These are phyloP conservation scores for Osmerus mordax DNA, from an alignment of 2,113 vertebrate genomes.

Conservation along the genomic window DNA sequence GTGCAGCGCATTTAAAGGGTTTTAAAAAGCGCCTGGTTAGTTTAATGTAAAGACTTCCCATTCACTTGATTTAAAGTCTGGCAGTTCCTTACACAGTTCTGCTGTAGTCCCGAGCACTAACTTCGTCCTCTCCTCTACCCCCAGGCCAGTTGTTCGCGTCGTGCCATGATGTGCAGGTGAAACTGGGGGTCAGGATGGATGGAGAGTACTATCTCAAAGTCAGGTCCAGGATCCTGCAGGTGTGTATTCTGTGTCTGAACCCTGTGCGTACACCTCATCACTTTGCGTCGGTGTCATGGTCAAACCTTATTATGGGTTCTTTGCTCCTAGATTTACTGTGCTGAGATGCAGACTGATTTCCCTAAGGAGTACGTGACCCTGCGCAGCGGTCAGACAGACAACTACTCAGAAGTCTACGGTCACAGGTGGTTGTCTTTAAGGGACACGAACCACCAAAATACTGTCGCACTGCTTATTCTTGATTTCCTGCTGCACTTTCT, in stretches of 20 bases:
- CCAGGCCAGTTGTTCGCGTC: slow-evolving; percentile 81
- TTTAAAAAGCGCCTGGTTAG: no score
- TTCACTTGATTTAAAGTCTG: no score
- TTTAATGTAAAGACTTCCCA: no score
- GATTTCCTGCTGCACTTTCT: no score
- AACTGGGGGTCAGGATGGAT: slow-evolving; percentile 77
- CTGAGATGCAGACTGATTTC: slow-evolving; percentile 81
- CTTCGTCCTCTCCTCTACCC: slow-evolving; percentile 31
- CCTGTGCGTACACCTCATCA: slow-evolving; percentile 14
- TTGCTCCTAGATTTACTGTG: slow-evolving; percentile 83
- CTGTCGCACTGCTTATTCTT: not conserved
- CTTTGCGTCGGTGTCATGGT: slow-evolving; percentile 1
- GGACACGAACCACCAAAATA: not conserved
- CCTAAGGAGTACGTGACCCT: slow-evolving; percentile 90
- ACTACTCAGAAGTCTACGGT: slow-evolving; percentile 94
- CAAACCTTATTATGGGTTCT: slow-evolving; percentile 19
- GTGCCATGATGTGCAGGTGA: slow-evolving; percentile 85
- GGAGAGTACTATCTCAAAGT: slow-evolving; percentile 85
- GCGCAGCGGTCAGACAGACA: slow-evolving; percentile 86
- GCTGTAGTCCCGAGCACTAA: not conserved
- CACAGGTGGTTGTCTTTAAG: slow-evolving; percentile 69
- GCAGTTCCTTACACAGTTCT: no score
- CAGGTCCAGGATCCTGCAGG: slow-evolving; percentile 83
- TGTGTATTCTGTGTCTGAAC: slow-evolving; percentile 51
- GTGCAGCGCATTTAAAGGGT: no score